These are phyloP conservation scores for Enteromius trimaculatus DNA, from an alignment of 2,797 vertebrate species.

Conservation along the genomic window DNA sequence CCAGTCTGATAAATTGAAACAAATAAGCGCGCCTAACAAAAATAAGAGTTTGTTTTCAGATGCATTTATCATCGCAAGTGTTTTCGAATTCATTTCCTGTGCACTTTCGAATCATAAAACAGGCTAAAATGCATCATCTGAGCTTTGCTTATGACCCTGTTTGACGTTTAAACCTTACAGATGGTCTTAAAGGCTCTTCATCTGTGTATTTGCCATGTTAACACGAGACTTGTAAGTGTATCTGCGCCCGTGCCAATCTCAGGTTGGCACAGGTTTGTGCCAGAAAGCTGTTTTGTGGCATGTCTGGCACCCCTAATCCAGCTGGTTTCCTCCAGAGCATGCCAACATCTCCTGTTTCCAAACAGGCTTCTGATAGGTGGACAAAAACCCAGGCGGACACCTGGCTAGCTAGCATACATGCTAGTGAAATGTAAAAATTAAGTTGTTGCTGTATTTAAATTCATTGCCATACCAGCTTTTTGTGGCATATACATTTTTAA, in stretches of 20 bases:
- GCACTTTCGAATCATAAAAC: background rate
- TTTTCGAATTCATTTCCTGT: constrained; percentile 15
- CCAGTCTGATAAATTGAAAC: constrained; percentile 29
- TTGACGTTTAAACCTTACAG: constrained; percentile 70
- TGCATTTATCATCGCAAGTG: constrained; percentile 20
- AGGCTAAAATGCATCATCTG: constrained; percentile 1
- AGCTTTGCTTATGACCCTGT: constrained; percentile 70
- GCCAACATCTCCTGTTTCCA: constrained; percentile 73
- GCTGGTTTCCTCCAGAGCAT: constrained; percentile 69
- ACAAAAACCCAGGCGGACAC: constrained; percentile 23
- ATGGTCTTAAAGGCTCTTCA: constrained; percentile 70
- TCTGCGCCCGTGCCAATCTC: constrained; percentile 64
- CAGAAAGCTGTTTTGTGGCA: constrained; percentile 64
- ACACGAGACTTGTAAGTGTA: constrained; percentile 68
- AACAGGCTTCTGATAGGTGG: constrained; percentile 68
- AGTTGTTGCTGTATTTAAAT: background rate
- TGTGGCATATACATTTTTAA: background rate
- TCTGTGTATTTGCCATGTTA: constrained; percentile 67
- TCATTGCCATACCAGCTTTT: background rate
- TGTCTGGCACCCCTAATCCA: constrained; percentile 75
- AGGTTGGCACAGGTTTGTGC: constrained; percentile 70
- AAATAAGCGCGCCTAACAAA: constrained; percentile 25
- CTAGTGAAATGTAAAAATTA: background rate
- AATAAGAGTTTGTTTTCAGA: constrained; percentile 11
- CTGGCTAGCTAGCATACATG: constrained; percentile 17